These are phyloP conservation scores for Donacobius atricapilla DNA, from an alignment of 2,113 vertebrate genomes.

Conservation along the genomic window DNA sequence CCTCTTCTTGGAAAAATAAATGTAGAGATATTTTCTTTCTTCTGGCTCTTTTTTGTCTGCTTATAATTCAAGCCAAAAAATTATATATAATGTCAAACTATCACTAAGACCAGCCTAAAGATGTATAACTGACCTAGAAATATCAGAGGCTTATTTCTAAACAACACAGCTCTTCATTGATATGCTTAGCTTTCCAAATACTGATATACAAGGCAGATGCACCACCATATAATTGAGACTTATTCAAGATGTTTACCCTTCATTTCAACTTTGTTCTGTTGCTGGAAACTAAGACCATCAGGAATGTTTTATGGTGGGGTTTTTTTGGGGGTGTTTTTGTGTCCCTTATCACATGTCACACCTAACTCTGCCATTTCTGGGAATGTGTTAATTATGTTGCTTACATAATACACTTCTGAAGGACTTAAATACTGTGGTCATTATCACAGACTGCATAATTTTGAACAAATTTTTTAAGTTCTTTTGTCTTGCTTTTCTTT, in stretches of 20 bases:
- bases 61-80: background rate
- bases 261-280: background rate
- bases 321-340: background rate
- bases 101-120: background rate
- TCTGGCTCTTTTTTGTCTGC: background rate
- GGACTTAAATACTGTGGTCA: background rate
- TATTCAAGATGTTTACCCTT: background rate
- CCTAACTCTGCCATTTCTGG: background rate
- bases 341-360: background rate
- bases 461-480: background rate
- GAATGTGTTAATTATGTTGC: background rate
- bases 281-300: background rate
- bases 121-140: background rate
- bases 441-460: background rate
- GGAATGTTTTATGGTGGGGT: rapidly evolving
- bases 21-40: background rate
- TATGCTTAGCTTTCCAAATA: background rate
- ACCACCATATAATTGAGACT: background rate
- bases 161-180: background rate
- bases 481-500: background rate
- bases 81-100: background rate
- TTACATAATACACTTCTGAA: background rate
- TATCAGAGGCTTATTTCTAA: background rate
- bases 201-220: background rate
- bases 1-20: background rate